Conservation (phyloP, 2,113 vertebrate genomes). For the Nesoenas mayeri region DNA sequence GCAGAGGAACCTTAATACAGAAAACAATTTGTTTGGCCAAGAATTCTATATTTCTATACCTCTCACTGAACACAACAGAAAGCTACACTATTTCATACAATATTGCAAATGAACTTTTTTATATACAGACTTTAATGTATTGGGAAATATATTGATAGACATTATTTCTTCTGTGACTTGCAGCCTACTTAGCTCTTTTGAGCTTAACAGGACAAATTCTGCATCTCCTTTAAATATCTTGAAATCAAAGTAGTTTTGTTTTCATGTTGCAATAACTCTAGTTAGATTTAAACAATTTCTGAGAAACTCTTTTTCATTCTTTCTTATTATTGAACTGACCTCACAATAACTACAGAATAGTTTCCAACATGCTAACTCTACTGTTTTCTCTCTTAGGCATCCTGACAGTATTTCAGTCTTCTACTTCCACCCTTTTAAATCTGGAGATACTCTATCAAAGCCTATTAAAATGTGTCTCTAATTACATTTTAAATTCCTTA, state of each 20-base stretch:
- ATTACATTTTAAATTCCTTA: not conserved
- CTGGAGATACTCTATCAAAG: not conserved
- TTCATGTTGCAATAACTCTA: not conserved
- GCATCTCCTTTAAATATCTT: not conserved
- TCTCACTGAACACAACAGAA: slow-evolving; percentile 13
- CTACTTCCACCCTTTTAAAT: not conserved
- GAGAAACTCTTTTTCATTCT: not conserved
- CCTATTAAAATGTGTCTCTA: not conserved
- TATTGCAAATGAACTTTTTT: not conserved
- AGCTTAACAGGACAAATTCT: not conserved
- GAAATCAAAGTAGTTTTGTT: slow-evolving; percentile 2
- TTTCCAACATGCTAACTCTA: not conserved
- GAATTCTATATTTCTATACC: not conserved
- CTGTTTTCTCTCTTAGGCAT: not conserved
- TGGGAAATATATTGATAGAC: not conserved
- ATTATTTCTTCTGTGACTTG: not conserved
- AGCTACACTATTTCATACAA: not conserved
- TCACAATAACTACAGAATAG: not conserved
- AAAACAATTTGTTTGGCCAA: slow-evolving; percentile 15
- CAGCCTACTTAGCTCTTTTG: not conserved
- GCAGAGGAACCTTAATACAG: slow-evolving; percentile 26
- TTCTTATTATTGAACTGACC: not conserved
- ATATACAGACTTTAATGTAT: not conserved
- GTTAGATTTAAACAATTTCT: not conserved
- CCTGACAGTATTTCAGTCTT: not conserved